phyloP scores from a whole-genome alignment of 2,113 vertebrate genomes.

The Pygoscelis antarcticus region DNA sequence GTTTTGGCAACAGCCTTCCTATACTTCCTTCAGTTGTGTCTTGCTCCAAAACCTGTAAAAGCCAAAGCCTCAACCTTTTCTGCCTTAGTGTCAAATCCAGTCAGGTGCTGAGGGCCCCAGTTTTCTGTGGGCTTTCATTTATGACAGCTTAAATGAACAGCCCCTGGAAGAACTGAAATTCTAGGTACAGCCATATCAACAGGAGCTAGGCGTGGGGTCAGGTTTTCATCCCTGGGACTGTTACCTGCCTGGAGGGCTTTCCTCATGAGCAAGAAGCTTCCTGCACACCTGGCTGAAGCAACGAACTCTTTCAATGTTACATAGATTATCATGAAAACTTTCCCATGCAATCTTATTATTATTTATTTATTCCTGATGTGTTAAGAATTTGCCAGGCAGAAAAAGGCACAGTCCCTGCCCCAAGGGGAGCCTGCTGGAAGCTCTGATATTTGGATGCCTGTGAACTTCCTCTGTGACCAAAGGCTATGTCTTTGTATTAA shows the following conservation, averaged over 20 bases:
- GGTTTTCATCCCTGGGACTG: background rate
- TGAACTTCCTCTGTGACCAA: conserved; percentile 18
- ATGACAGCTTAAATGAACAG: background rate
- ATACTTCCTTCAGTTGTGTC: background rate
- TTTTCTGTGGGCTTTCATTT: background rate
- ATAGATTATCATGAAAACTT: background rate
- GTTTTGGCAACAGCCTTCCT: conserved; percentile 26
- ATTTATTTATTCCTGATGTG: conserved; percentile 6
- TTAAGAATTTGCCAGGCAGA: conserved; percentile 6
- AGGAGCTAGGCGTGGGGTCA: background rate
- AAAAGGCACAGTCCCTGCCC: background rate
- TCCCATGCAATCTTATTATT: background rate
- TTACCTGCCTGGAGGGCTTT: background rate
- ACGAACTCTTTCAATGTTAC: background rate
- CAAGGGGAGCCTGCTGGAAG: background rate
- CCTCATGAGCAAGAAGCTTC: background rate
- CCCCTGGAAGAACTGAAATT: background rate
- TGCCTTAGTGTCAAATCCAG: background rate
- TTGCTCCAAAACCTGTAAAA: background rate
- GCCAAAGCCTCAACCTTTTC: background rate
- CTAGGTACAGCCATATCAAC: background rate
- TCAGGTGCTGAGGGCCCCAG: background rate
- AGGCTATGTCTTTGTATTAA: background rate
- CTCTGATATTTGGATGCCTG: background rate
- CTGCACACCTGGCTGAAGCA: background rate